These are phyloP conservation scores for Zeuzera pyrina DNA, from an alignment of 2,888 invertebrate species.

Conservation along the genomic window DNA sequence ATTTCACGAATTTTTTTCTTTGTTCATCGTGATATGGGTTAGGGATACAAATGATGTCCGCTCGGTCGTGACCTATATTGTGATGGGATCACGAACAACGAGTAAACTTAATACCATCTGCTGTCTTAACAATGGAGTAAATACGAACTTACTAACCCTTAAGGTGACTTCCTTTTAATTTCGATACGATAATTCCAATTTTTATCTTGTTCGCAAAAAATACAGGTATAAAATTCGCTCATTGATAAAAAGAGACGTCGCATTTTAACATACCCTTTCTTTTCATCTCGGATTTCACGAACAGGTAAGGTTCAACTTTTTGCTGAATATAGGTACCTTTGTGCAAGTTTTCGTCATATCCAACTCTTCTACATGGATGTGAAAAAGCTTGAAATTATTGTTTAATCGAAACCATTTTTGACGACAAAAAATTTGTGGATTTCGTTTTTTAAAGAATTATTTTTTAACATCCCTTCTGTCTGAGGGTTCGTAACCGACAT, in stretches of 20 bases:
- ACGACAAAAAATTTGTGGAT: slow-evolving; percentile 50
- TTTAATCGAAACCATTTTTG: slow-evolving; percentile 56
- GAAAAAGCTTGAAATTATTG: slow-evolving; percentile 50
- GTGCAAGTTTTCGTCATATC: slow-evolving; percentile 59
- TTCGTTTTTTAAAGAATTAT: slow-evolving; percentile 45
- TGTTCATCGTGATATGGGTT: slow-evolving; percentile 18
- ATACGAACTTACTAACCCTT: slow-evolving; percentile 59
- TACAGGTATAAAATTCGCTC: slow-evolving; percentile 39
- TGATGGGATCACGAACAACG: slow-evolving; percentile 51
- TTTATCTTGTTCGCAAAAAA: slow-evolving; percentile 46
- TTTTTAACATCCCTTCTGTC: slow-evolving; percentile 64
- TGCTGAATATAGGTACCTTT: slow-evolving; percentile 51
- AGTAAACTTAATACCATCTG: slow-evolving; percentile 51
- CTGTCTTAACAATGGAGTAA: slow-evolving; percentile 34
- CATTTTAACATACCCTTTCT: slow-evolving; percentile 65
- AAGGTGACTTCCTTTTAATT: slow-evolving; percentile 57
- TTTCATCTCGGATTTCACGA: slow-evolving; percentile 64
- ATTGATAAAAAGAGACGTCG: slow-evolving; percentile 45
- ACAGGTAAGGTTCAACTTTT: slow-evolving; percentile 68
- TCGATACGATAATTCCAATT: slow-evolving; percentile 47
- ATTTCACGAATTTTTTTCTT: slow-evolving; percentile 4
- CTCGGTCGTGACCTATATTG: slow-evolving; percentile 50
- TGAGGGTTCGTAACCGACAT: slow-evolving; percentile 61
- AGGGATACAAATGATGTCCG: slow-evolving; percentile 21
- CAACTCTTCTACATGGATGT: slow-evolving; percentile 53